Percentiles rank a stretch among this genome's conserved stretches.
These are phyloP conservation scores for Nasonia oneida DNA, from an alignment of 2,888 invertebrate species.

Conservation along the genomic window DNA sequence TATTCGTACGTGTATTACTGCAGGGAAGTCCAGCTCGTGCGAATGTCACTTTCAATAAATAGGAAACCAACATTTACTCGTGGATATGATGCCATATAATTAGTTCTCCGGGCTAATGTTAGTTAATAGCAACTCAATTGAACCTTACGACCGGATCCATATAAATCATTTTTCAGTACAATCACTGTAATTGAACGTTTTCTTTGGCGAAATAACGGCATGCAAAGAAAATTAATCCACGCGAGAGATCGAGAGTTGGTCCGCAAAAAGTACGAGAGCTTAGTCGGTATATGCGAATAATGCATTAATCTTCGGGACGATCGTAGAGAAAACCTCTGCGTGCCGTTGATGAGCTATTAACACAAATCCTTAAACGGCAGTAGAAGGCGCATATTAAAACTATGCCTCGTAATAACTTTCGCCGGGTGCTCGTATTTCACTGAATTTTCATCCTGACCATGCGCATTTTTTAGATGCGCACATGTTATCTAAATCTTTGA, in stretches of 20 bases:
- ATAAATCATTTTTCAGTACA: neutral
- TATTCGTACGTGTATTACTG: too few relatives aligned
- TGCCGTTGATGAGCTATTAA: conserved; percentile 19
- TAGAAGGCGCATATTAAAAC: neutral
- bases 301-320: neutral
- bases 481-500: neutral
- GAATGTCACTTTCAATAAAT: too few relatives aligned
- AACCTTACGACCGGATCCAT: neutral
- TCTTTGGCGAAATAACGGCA: neutral
- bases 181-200: neutral
- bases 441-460: neutral
- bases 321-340: neutral
- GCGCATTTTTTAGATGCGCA: neutral
- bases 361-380: neutral
- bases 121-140: neutral
- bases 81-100: too few relatives aligned
- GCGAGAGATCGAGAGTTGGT: neutral
- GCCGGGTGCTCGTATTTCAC: neutral
- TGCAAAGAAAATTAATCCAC: neutral
- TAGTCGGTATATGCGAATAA: neutral
- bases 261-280: neutral
- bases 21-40: too few relatives aligned
- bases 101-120: too few relatives aligned
- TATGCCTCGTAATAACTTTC: neutral
- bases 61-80: too few relatives aligned